phyloP scores from a whole-genome alignment of 2,797 vertebrate genomes.

The Rhabdophis nuchalis region DNA sequence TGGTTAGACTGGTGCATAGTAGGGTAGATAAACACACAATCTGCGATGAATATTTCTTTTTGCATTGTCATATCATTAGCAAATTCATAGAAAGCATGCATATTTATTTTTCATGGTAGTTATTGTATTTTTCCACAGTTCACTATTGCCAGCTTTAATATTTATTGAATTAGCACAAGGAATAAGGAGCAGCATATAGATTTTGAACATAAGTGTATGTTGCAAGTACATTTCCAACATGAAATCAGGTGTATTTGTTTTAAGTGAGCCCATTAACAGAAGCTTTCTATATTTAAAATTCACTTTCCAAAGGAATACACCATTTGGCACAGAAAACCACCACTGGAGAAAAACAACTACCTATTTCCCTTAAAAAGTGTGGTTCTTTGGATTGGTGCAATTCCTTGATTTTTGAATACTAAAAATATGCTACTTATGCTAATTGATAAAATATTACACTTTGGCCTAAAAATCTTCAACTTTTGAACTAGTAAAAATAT shows the following conservation, averaged over 20 bases:
- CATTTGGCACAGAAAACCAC: neutral
- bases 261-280: neutral
- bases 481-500: constrained; percentile 25
- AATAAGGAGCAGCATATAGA: neutral
- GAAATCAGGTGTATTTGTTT: neutral
- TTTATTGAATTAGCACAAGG: neutral
- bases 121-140: neutral
- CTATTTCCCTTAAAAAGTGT: neutral
- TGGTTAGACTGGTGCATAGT: neutral
- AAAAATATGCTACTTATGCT: constrained; percentile 10
- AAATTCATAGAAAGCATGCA: neutral
- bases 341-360: neutral
- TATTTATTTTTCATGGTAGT: neutral
- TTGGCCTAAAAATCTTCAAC: constrained; percentile 17
- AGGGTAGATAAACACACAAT: neutral
- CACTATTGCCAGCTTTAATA: neutral
- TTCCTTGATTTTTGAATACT: constrained; percentile 43
- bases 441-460: constrained; percentile 26
- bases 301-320: neutral
- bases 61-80: neutral
- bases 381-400: constrained; percentile 15
- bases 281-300: neutral
- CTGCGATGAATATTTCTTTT: neutral
- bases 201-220: neutral
- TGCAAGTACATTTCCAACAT: neutral